Evolutionary conservation across 2,797 vertebrate genomes (phyloP).

Genomic region (Rhadinocentrus ornatus): DNA sequence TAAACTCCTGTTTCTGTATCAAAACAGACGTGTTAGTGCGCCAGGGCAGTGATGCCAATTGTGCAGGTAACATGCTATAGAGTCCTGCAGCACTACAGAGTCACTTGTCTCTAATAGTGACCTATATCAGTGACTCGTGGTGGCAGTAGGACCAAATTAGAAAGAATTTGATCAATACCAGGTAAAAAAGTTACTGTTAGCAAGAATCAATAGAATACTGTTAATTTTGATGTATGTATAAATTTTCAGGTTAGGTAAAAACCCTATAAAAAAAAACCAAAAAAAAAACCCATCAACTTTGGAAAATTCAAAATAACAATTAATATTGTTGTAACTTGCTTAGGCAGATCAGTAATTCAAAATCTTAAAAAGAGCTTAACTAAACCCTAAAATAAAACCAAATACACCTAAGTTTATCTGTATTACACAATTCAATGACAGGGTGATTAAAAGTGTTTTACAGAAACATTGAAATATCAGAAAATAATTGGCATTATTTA

Average conservation of each 20-base stretch:
- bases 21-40: not conserved
- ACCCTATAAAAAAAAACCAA: not conserved
- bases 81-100: constrained; percentile 9
- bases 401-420: too few relatives aligned
- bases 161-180: not conserved
- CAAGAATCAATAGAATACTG: not conserved
- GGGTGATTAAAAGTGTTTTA: too few relatives aligned
- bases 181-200: not conserved
- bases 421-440: too few relatives aligned
- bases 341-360: not conserved
- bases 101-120: constrained; percentile 6
- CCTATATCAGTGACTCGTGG: not conserved
- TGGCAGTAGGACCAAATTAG: not conserved
- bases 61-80: constrained; percentile 22
- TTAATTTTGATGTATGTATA: not conserved
- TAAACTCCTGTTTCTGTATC: constrained; percentile 41
- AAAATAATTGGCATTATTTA: too few relatives aligned
- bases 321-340: not conserved
- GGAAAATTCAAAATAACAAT: not conserved
- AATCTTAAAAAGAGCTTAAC: not conserved
- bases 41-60: constrained; percentile 21
- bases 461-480: not conserved
- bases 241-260: not conserved
- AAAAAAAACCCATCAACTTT: not conserved
- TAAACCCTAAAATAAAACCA: too few relatives aligned